Evolutionary conservation across 2,797 vertebrate species (phyloP).

Genomic region (Enteromius fasciolatus): DNA sequence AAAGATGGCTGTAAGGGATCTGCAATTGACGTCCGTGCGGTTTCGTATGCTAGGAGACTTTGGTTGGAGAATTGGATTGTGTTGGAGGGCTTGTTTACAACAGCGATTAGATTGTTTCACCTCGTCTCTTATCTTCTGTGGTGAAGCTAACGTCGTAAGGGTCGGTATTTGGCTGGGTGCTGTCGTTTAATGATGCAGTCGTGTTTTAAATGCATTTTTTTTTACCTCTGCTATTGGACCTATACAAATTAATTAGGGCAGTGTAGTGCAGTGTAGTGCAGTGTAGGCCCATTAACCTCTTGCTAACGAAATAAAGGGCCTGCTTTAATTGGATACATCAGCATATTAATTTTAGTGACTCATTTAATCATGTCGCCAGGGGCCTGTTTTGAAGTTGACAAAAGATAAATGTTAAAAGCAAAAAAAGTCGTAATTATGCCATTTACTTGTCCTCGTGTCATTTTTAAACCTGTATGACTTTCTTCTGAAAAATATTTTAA

Average conservation of each 20-base stretch:
- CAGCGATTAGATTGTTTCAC: constrained; percentile 45
- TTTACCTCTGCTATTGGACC: neutral
- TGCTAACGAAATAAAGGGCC: constrained; percentile 22
- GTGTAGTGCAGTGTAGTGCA: neutral
- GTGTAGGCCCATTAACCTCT: constrained; percentile 20
- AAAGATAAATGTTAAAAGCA: neutral
- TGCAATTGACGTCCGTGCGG: constrained; percentile 37
- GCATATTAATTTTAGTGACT: constrained; percentile 28
- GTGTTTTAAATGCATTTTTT: neutral
- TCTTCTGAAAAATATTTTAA: neutral
- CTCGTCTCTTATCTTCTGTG: constrained; percentile 42
- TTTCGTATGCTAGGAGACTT: constrained; percentile 34
- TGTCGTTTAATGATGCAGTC: constrained; percentile 11
- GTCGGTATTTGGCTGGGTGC: neutral
- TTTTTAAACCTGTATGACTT: neutral
- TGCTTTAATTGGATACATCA: constrained; percentile 31
- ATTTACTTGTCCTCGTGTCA: neutral
- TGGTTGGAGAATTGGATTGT: constrained; percentile 47
- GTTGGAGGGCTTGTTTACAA: constrained; percentile 44
- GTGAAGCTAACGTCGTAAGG: constrained; percentile 33
- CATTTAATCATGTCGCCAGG: constrained; percentile 18
- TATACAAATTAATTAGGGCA: constrained; percentile 11
- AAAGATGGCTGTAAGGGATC: constrained; percentile 43
- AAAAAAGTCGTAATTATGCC: neutral
- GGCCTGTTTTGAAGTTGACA: constrained; percentile 16